Evolutionary conservation across 2,113 vertebrate species (phyloP).

Genomic region (Chaetorhynchus papuensis): DNA sequence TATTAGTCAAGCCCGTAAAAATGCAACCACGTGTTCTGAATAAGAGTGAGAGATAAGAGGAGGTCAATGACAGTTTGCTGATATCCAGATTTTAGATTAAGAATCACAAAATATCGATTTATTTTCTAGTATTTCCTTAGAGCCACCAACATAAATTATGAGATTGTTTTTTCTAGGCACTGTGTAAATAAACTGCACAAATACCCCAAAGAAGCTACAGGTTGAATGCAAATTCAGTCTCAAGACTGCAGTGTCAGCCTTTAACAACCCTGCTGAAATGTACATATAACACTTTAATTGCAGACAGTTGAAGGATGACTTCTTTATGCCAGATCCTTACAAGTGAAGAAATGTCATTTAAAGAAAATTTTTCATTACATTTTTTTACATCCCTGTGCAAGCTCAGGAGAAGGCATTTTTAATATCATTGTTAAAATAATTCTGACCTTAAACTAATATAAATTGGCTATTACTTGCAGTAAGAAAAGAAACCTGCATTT

Average conservation of each 20-base stretch:
- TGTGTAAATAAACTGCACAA: neutral
- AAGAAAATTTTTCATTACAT: neutral
- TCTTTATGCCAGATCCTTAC: neutral
- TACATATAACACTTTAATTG: neutral
- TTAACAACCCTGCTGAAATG: neutral
- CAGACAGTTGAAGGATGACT: neutral
- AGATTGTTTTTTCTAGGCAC: neutral
- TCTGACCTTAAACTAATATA: constrained; percentile 26
- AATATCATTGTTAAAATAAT: constrained; percentile 22
- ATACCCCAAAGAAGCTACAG: neutral
- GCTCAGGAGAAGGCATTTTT: neutral
- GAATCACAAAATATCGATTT: neutral
- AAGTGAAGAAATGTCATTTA: neutral
- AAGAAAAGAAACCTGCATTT: constrained; percentile 35
- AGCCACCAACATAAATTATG: neutral
- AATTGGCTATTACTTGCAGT: constrained; percentile 2
- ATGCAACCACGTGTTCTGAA: neutral
- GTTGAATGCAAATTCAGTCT: neutral
- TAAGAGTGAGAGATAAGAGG: neutral
- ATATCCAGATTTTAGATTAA: neutral
- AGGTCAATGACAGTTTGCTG: neutral
- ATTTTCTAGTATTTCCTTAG: neutral
- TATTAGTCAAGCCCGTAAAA: neutral
- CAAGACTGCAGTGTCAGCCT: neutral
- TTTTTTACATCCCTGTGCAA: neutral